Conservation (phyloP, 2,113 vertebrate genomes). For the Megaleporinus macrocephalus region DNA sequence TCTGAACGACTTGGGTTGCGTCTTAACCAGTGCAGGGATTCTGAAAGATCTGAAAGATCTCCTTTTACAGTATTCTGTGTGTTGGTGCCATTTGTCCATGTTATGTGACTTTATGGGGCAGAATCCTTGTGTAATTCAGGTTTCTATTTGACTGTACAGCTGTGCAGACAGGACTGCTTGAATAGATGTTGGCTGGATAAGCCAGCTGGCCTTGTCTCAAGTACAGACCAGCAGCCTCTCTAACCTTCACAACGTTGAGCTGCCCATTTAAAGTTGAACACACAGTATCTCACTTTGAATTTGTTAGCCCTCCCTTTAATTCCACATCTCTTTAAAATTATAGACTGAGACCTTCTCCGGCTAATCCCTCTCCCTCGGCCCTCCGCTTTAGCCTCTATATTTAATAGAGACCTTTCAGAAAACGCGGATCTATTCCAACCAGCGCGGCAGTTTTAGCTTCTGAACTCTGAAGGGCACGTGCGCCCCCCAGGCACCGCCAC, state of each 20-base stretch:
- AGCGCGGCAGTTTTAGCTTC: constrained; percentile 18
- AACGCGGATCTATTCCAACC: background rate
- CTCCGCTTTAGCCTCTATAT: background rate
- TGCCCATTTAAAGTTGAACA: background rate
- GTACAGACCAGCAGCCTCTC: background rate
- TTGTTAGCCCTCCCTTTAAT: background rate
- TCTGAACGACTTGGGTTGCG: too few relatives aligned
- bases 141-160: background rate
- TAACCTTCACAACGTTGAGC: constrained; percentile 5
- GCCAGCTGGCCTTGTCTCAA: background rate
- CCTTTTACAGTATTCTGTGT: too few relatives aligned
- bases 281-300: background rate
- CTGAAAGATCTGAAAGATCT: too few relatives aligned
- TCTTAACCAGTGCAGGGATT: too few relatives aligned
- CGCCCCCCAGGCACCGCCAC: background rate
- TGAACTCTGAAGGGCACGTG: constrained; percentile 34
- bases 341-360: background rate
- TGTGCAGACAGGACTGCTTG: background rate
- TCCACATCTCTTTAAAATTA: constrained; percentile 5
- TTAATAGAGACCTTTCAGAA: constrained; percentile 12
- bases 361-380: background rate
- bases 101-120: too few relatives aligned
- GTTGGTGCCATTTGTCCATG: background rate
- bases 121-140: background rate
- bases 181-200: background rate